phyloP scores from a whole-genome alignment of 1,140 invertebrate species.

The Plectus sambesii region DNA sequence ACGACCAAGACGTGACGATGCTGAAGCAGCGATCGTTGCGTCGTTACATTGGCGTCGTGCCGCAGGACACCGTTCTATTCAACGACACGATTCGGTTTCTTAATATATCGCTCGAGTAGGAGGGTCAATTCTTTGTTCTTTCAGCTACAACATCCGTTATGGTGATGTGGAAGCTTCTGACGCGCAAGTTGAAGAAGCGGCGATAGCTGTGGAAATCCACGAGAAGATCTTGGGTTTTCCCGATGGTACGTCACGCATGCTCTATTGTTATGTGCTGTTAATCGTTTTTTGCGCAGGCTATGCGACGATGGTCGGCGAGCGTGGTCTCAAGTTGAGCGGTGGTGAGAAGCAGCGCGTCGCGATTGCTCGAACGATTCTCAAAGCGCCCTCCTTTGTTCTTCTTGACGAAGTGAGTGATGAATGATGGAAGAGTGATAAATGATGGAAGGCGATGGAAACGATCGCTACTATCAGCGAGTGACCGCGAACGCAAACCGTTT shows the following conservation, averaged over 20 bases:
- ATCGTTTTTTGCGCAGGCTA: too few species aligned
- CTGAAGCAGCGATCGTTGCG: conserved; percentile 28
- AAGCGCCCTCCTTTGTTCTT: conserved; percentile 70
- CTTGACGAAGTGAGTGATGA: conserved; percentile 62
- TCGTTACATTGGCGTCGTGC: conserved; percentile 54
- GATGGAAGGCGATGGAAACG: conserved; percentile 6
- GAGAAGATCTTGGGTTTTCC: conserved; percentile 78
- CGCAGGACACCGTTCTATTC: conserved; percentile 92
- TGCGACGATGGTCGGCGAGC: conserved; percentile 49
- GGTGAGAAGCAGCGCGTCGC: conserved; percentile 87
- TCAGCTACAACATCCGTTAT: conserved; percentile 91
- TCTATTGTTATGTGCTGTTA: conserved; percentile 7
- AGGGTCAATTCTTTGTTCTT: too few species aligned
- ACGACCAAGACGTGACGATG: conserved; percentile 55
- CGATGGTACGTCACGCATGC: conserved; percentile 50
- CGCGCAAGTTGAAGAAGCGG: conserved; percentile 72
- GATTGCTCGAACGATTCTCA: conserved; percentile 76
- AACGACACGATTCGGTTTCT: conserved; percentile 86
- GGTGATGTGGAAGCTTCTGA: conserved; percentile 65
- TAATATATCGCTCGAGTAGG: too few species aligned
- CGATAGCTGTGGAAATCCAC: conserved; percentile 82
- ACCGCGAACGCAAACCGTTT: conserved; percentile 4
- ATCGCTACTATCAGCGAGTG: conserved; percentile 3
- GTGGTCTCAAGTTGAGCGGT: conserved; percentile 54
- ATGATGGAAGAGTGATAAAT: not conserved